Conservation (phyloP, 2,888 invertebrate species). For the Polydesmus complanatus region DNA sequence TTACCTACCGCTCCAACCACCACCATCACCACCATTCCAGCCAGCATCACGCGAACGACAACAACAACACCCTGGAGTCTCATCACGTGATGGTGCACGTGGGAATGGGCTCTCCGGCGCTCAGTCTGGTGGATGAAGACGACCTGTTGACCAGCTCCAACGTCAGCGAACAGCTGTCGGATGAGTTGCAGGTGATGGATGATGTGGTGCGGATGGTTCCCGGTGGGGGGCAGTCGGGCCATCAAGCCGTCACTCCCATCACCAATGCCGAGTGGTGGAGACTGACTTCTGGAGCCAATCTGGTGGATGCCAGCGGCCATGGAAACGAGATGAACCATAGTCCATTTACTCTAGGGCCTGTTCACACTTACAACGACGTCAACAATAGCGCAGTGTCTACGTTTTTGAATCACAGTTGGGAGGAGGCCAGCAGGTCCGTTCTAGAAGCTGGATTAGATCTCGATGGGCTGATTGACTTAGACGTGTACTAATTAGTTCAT, state of each 20-base stretch:
- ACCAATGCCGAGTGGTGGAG: slow-evolving; percentile 18
- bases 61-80: neutral
- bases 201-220: slow-evolving; percentile 1
- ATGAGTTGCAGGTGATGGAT: slow-evolving; percentile 12
- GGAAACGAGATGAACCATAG: neutral
- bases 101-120: slow-evolving; percentile 8
- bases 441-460: slow-evolving; percentile 17
- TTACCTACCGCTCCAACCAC: neutral
- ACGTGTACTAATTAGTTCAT: slow-evolving; percentile 13
- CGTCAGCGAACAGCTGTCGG: slow-evolving; percentile 2
- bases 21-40: neutral
- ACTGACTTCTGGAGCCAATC: neutral
- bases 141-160: slow-evolving; percentile 6
- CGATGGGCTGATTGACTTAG: slow-evolving; percentile 18
- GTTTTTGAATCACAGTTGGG: slow-evolving; percentile 13
- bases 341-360: slow-evolving; percentile 6
- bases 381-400: neutral
- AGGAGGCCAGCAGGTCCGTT: slow-evolving; percentile 9
- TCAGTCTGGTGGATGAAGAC: slow-evolving; percentile 14
- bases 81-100: too few species aligned
- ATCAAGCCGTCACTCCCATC: slow-evolving; percentile 6
- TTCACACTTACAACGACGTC: slow-evolving; percentile 3
- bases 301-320: neutral
- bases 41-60: neutral
- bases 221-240: too few species aligned